phyloP scores from a whole-genome alignment of 2,888 invertebrate species.

The Epicampocera succincta region DNA sequence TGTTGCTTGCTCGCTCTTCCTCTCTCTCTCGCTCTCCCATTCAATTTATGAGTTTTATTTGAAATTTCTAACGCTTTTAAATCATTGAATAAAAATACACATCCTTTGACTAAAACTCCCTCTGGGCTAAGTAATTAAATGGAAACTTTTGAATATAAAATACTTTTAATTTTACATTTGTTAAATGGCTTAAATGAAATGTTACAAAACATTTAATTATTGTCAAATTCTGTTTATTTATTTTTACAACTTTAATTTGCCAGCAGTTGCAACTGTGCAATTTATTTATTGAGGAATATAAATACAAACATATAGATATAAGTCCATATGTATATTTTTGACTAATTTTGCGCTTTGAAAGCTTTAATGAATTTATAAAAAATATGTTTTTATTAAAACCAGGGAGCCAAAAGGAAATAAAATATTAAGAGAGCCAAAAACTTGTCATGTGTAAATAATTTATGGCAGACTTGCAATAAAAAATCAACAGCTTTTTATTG shows the following conservation, averaged over 20 bases:
- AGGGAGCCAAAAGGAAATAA: background rate
- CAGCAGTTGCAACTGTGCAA: background rate
- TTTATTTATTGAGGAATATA: background rate
- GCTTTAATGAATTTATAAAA: too few species aligned
- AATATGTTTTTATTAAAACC: too few species aligned
- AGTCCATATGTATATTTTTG: background rate
- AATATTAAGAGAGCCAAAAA: background rate
- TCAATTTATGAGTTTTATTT: too few species aligned
- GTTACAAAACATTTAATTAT: slow-evolving; percentile 24
- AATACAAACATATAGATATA: too few species aligned
- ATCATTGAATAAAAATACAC: background rate
- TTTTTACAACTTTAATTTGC: background rate
- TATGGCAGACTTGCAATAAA: slow-evolving; percentile 19
- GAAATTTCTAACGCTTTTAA: background rate
- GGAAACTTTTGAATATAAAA: background rate
- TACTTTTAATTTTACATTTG: background rate
- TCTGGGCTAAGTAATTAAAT: slow-evolving; percentile 2
- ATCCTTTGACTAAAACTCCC: background rate
- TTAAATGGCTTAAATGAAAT: slow-evolving; percentile 19
- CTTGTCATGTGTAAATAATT: slow-evolving; percentile 57
- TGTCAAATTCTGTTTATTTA: slow-evolving; percentile 13
- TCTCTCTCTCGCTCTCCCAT: too few species aligned
- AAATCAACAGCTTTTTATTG: background rate
- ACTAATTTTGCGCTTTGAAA: slow-evolving; percentile 2
- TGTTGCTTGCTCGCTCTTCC: too few species aligned